These are phyloP conservation scores for Coccyzus lansbergi DNA, from an alignment of 2,797 vertebrate species.

Conservation along the genomic window DNA sequence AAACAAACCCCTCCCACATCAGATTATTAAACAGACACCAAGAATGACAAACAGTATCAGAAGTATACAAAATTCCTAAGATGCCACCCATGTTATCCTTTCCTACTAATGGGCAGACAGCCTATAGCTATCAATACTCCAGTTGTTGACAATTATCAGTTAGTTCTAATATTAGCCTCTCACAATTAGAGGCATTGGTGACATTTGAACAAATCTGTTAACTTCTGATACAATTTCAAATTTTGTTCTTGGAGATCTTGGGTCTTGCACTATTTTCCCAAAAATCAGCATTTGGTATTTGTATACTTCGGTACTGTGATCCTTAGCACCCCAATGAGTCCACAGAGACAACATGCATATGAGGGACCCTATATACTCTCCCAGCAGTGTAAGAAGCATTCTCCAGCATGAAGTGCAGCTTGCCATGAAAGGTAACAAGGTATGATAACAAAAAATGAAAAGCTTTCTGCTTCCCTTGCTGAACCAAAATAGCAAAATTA, in stretches of 20 bases:
- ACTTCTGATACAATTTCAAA: background rate
- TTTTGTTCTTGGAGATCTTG: background rate
- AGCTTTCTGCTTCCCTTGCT: background rate
- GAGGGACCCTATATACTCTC: background rate
- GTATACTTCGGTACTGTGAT: background rate
- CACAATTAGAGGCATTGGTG: background rate
- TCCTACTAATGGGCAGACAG: background rate
- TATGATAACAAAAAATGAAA: background rate
- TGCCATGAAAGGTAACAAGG: rapidly evolving
- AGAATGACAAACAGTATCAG: background rate
- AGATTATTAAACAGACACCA: background rate
- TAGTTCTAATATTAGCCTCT: background rate
- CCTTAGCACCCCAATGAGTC: background rate
- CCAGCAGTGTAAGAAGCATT: background rate
- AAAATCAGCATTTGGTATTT: background rate
- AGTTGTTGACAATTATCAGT: background rate
- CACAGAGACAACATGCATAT: rapidly evolving
- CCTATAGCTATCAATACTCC: background rate
- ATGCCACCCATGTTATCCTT: background rate
- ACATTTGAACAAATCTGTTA: background rate
- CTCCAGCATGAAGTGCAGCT: background rate
- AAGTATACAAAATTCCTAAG: background rate
- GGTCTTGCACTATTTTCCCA: background rate
- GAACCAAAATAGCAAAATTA: background rate
- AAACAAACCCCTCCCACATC: background rate